Evolutionary conservation across 2,888 invertebrate genomes (phyloP).

Genomic region (Octonoba sinensis): DNA sequence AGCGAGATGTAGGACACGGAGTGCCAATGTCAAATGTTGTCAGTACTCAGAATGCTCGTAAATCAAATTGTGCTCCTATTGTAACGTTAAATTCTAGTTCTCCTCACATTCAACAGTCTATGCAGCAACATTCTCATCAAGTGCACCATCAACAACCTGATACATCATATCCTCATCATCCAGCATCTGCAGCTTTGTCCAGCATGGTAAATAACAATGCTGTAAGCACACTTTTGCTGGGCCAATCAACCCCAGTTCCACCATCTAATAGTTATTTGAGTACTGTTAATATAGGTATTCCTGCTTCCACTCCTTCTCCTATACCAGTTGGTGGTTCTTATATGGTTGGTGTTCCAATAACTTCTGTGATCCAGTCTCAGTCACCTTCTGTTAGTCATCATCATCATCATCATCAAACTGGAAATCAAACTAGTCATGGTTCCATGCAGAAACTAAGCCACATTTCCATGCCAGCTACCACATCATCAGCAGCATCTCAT

Average conservation of each 20-base stretch:
- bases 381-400: slow-evolving; percentile 51
- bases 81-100: slow-evolving; percentile 15
- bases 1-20: slow-evolving; percentile 23
- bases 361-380: slow-evolving; percentile 78
- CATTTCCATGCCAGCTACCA: slow-evolving; percentile 64
- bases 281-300: slow-evolving; percentile 57
- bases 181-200: slow-evolving; percentile 59
- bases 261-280: slow-evolving; percentile 42
- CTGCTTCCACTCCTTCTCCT: slow-evolving; percentile 33
- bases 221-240: slow-evolving; percentile 37
- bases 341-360: slow-evolving; percentile 74
- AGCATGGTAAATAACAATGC: slow-evolving; percentile 55
- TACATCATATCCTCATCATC: slow-evolving; percentile 30
- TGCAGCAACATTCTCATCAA: slow-evolving; percentile 65
- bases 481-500: slow-evolving; percentile 67
- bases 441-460: slow-evolving; percentile 64
- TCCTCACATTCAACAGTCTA: slow-evolving; percentile 59
- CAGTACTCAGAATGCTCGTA: neutral
- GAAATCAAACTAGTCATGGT: slow-evolving; percentile 48
- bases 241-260: slow-evolving; percentile 24
- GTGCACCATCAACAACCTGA: slow-evolving; percentile 65
- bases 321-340: slow-evolving; percentile 74
- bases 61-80: slow-evolving; percentile 22
- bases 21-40: slow-evolving; percentile 53
- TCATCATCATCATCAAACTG: slow-evolving; percentile 55